Conservation (phyloP, 1,140 invertebrate species). For the Bursaphelenchus mucronatus region DNA sequence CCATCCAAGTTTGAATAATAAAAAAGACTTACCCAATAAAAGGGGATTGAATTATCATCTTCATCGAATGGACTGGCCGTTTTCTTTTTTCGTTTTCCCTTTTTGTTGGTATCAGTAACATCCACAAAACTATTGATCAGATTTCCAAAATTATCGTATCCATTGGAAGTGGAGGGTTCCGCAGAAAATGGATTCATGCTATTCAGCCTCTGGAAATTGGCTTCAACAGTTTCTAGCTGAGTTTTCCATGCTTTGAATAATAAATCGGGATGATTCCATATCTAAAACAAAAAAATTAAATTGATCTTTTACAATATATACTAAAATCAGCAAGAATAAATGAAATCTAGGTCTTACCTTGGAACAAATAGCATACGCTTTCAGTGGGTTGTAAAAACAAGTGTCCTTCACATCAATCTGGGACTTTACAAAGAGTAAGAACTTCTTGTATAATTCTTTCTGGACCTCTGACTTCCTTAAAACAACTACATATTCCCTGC, state of each 20-base stretch:
- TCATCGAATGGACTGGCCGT: not conserved
- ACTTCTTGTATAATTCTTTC: constrained; percentile 78
- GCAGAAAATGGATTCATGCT: too few species aligned
- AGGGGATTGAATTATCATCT: not conserved
- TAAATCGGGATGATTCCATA: constrained; percentile 98
- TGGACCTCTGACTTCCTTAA: constrained; percentile 82
- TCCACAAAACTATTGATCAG: too few species aligned
- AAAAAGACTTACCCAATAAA: constrained; percentile 13
- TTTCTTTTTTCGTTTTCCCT: constrained; percentile 66
- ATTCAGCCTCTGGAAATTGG: too few species aligned
- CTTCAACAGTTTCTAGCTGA: constrained; percentile 61
- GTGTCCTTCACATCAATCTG: constrained; percentile 79
- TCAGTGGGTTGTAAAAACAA: constrained; percentile 79
- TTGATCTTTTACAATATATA: constrained; percentile 19
- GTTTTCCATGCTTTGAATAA: constrained; percentile 73
- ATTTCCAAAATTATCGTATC: too few species aligned
- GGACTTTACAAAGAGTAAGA: constrained; percentile 69
- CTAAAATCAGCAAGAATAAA: not conserved
- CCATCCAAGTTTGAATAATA: too few species aligned
- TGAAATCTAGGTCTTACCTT: constrained; percentile 68
- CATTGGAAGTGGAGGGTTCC: too few species aligned
- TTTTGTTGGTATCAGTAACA: constrained; percentile 60
- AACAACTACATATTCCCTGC: constrained; percentile 84
- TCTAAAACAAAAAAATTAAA: constrained; percentile 65
- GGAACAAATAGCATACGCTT: constrained; percentile 95